phyloP scores from a whole-genome alignment of 2,113 vertebrate genomes.

The Capreolus pygargus region DNA sequence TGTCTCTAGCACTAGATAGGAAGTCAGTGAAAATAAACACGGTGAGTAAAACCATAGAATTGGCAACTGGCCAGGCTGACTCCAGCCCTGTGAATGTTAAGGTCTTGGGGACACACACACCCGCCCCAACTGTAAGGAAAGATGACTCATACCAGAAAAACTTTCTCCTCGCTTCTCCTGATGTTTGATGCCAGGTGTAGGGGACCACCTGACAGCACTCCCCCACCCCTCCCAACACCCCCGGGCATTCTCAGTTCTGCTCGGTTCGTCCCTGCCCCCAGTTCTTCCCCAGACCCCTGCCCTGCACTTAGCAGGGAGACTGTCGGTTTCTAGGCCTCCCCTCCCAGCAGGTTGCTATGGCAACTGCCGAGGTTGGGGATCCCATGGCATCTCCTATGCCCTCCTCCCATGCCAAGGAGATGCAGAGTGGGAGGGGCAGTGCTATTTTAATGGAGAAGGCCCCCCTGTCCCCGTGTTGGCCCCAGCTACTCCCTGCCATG shows the following conservation, averaged over 20 bases:
- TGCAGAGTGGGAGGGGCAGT: neutral
- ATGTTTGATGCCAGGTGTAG: neutral
- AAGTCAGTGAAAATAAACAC: neutral
- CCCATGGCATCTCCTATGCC: neutral
- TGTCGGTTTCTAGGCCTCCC: constrained; percentile 47
- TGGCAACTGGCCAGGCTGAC: neutral
- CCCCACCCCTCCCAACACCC: neutral
- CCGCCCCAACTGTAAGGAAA: neutral
- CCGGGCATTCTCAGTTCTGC: neutral
- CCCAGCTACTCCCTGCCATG: neutral
- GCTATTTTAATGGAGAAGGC: neutral
- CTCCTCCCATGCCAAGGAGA: neutral
- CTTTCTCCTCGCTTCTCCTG: too few relatives aligned
- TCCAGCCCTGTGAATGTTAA: neutral
- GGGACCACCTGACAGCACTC: neutral
- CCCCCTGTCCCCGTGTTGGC: neutral
- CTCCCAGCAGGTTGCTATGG: constrained; percentile 37
- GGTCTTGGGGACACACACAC: neutral
- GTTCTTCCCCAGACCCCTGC: neutral
- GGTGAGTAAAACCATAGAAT: neutral
- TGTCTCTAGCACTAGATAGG: neutral
- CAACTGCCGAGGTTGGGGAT: constrained; percentile 43
- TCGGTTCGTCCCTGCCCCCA: neutral
- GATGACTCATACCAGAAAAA: neutral
- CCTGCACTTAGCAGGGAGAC: neutral